phyloP scores from a whole-genome alignment of 37 sponge, comb jelly and placozoan genomes.

The Halisarca cf. caerulea region DNA sequence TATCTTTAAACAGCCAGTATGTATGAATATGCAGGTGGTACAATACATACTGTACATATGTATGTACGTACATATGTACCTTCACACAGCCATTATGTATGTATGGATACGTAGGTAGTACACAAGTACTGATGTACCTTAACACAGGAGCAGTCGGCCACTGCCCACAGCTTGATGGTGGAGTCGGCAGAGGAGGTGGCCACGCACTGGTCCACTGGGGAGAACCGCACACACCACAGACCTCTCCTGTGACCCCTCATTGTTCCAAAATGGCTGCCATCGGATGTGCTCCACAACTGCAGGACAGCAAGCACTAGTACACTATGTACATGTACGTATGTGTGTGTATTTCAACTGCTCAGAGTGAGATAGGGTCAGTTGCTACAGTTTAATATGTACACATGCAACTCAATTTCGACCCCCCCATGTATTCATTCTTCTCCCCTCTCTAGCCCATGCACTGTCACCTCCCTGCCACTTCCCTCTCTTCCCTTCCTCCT shows the following conservation, averaged over 20 bases:
- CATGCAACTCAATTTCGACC: too few relatives aligned
- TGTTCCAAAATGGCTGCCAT: conserved; percentile 62
- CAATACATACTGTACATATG: too few relatives aligned
- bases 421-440: background rate
- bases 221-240: conserved; percentile 93
- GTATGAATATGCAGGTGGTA: too few relatives aligned
- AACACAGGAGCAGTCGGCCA: conserved; percentile 78
- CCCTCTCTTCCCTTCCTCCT: background rate
- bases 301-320: background rate
- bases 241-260: conserved; percentile 91
- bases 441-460: background rate
- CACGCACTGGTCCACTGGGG: conserved; percentile 96
- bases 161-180: conserved; percentile 89
- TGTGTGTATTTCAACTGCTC: too few relatives aligned
- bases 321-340: background rate
- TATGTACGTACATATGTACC: too few relatives aligned
- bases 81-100: too few relatives aligned
- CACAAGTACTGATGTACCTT: conserved; percentile 20
- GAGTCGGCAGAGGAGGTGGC: conserved; percentile 83
- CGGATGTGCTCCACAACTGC: conserved; percentile 73
- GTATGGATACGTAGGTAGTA: background rate
- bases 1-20: too few relatives aligned
- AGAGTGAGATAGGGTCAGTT: too few relatives aligned
- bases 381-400: too few relatives aligned
- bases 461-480: background rate